Percentiles rank a stretch among this genome's conserved stretches.
These are phyloP conservation scores for Scaptodrosophila lebanonensis DNA, from an alignment of 1,140 invertebrate species.

Conservation along the genomic window DNA sequence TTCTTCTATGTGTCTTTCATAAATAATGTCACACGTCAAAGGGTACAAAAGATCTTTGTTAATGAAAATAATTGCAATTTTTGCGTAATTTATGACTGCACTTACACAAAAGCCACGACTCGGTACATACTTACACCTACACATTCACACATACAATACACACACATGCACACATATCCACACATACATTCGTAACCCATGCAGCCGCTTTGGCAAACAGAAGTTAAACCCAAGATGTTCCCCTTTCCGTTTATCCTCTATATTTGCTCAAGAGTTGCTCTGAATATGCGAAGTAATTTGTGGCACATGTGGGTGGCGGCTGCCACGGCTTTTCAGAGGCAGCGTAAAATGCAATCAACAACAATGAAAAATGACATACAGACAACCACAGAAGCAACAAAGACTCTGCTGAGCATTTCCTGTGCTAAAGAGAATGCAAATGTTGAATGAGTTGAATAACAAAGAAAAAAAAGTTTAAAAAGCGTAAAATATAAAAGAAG, in stretches of 20 bases:
- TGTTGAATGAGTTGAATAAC: too few species aligned
- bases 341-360: conserved; percentile 60
- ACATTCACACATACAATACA: conserved; percentile 22
- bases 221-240: too few species aligned
- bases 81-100: conserved; percentile 58
- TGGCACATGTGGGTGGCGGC: conserved; percentile 66
- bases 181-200: conserved; percentile 35
- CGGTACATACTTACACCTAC: not conserved
- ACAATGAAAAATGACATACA: conserved; percentile 65
- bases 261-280: too few species aligned
- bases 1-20: too few species aligned
- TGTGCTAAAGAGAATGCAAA: too few species aligned
- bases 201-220: conserved; percentile 30
- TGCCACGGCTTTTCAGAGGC: not conserved
- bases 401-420: conserved; percentile 56
- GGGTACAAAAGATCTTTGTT: too few species aligned
- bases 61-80: conserved; percentile 71
- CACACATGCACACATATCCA: conserved; percentile 4
- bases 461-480: not conserved
- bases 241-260: too few species aligned
- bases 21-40: too few species aligned
- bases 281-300: conserved; percentile 49
- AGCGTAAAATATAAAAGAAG: too few species aligned
- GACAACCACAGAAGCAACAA: conserved; percentile 23
- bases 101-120: too few species aligned